Conservation (phyloP, 2,888 invertebrate genomes). For the Machimus atricapillus region DNA sequence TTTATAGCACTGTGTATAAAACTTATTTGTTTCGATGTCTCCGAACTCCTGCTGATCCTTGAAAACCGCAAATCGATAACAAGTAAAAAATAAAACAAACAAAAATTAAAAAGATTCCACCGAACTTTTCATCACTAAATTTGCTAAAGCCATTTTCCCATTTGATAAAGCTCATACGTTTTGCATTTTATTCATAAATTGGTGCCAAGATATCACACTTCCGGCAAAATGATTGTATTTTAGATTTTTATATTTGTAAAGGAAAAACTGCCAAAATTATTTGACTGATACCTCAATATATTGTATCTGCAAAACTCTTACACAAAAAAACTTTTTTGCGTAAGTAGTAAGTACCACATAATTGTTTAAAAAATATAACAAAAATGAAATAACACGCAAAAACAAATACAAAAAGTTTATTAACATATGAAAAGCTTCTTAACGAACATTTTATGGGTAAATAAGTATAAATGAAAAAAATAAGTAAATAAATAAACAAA, state of each 20-base stretch:
- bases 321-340: not conserved
- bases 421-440: not conserved
- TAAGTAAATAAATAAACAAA: not conserved
- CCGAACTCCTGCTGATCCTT: not conserved
- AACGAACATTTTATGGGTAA: not conserved
- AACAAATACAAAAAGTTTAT: not conserved
- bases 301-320: not conserved
- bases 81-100: not conserved
- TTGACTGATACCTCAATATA: conserved; percentile 2
- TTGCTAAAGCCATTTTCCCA: not conserved
- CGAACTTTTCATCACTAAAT: not conserved
- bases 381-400: not conserved
- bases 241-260: not conserved
- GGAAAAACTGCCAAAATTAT: conserved; percentile 15
- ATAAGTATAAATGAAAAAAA: not conserved
- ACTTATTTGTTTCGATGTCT: not conserved
- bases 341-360: not conserved
- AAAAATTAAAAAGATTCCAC: not conserved
- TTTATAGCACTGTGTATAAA: not conserved
- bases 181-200: not conserved
- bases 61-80: not conserved
- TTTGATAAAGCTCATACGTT: not conserved
- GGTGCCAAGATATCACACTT: not conserved
- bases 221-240: not conserved
- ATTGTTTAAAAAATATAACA: not conserved